phyloP scores from a whole-genome alignment of 2,797 vertebrate species.

The Macroramphosus scolopax region DNA sequence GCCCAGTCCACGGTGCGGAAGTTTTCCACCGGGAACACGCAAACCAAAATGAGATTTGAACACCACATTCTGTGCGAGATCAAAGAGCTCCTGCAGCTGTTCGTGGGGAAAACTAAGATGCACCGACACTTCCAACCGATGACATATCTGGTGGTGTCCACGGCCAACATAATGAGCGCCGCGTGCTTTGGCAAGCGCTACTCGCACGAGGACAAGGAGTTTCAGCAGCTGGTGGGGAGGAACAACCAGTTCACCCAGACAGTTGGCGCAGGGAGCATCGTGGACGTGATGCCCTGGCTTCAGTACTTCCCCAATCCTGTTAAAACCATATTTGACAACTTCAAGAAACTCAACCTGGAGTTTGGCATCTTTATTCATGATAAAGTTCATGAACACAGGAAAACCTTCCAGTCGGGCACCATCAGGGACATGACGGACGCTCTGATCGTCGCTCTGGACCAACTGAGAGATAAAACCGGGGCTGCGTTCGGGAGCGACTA shows the following conservation, averaged over 20 bases:
- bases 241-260: slow-evolving; percentile 90
- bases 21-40: slow-evolving; percentile 81
- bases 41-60: slow-evolving; percentile 82
- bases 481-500: slow-evolving; percentile 70
- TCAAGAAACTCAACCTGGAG: slow-evolving; percentile 85
- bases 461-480: slow-evolving; percentile 16
- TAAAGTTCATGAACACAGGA: slow-evolving; percentile 84
- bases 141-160: slow-evolving; percentile 80
- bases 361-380: slow-evolving; percentile 81
- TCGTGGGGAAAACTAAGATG: slow-evolving; percentile 73
- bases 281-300: slow-evolving; percentile 95
- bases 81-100: slow-evolving; percentile 80
- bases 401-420: slow-evolving; percentile 70
- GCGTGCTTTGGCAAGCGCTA: slow-evolving; percentile 93
- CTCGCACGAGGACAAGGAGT: slow-evolving; percentile 85
- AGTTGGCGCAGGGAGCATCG: slow-evolving; percentile 91
- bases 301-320: slow-evolving; percentile 92
- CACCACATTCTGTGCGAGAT: slow-evolving; percentile 83
- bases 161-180: slow-evolving; percentile 93
- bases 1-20: slow-evolving; percentile 83
- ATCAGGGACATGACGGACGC: slow-evolving; percentile 92
- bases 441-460: slow-evolving; percentile 81
- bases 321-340: slow-evolving; percentile 85
- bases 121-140: slow-evolving; percentile 77
- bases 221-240: slow-evolving; percentile 85